Conservation (phyloP, 2,113 vertebrate genomes). For the Otocyon megalotis region DNA sequence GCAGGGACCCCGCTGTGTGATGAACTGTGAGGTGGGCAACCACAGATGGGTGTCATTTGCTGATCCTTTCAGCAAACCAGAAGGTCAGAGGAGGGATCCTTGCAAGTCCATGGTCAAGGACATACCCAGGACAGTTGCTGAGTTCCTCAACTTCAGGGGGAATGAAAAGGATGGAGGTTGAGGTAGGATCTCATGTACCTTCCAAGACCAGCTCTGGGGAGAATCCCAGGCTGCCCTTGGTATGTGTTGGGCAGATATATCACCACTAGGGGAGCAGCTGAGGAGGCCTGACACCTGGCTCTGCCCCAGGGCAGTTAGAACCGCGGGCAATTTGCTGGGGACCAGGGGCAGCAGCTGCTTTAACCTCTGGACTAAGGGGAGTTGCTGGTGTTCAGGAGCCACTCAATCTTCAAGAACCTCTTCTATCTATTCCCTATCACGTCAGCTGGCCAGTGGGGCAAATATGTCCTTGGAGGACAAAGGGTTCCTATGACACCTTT, state of each 20-base stretch:
- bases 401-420: background rate
- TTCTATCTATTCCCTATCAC: background rate
- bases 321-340: background rate
- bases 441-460: background rate
- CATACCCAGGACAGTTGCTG: background rate
- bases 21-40: background rate
- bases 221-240: background rate
- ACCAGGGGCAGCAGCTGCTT: background rate
- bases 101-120: background rate
- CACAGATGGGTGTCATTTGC: background rate
- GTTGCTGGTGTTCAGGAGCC: background rate
- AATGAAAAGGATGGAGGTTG: background rate
- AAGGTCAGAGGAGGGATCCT: background rate
- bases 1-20: background rate
- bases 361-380: background rate
- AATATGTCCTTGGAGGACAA: background rate
- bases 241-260: background rate
- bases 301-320: background rate
- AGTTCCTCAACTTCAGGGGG: constrained; percentile 32
- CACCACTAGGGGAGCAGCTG: background rate
- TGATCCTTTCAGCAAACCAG: background rate
- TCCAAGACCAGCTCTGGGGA: constrained; percentile 45
- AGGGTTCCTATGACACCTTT: background rate
- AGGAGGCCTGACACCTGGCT: background rate
- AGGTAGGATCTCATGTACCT: background rate